Conservation (phyloP, 2,888 invertebrate genomes). For the Monochamus alternatus region DNA sequence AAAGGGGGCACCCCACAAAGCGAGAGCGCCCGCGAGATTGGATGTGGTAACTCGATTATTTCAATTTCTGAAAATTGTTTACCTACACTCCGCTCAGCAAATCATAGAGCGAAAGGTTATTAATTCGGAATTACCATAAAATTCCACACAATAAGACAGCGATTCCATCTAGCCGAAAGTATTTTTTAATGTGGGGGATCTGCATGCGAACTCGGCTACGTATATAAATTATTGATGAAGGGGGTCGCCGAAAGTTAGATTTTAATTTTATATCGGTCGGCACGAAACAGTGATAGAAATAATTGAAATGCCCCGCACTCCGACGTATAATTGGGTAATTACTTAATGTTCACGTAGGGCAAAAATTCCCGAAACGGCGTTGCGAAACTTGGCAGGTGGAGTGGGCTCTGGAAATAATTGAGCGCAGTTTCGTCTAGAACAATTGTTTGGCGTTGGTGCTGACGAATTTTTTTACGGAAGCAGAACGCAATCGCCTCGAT, state of each 20-base stretch:
- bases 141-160: slow-evolving; percentile 21
- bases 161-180: slow-evolving; percentile 19
- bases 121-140: slow-evolving; percentile 41
- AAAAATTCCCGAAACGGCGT: slow-evolving; percentile 29
- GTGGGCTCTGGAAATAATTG: slow-evolving; percentile 4
- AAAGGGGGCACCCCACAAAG: slow-evolving; percentile 22
- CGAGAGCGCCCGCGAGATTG: slow-evolving; percentile 26
- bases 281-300: slow-evolving; percentile 38
- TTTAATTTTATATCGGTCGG: slow-evolving; percentile 7
- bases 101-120: slow-evolving; percentile 33
- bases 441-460: background rate
- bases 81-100: slow-evolving; percentile 38
- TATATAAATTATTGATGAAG: slow-evolving; percentile 24
- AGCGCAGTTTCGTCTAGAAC: background rate
- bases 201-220: slow-evolving; percentile 6
- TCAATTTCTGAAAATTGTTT: slow-evolving; percentile 47
- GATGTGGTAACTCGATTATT: slow-evolving; percentile 44
- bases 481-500: background rate
- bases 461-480: background rate
- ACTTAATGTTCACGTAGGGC: slow-evolving; percentile 36
- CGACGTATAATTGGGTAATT: slow-evolving; percentile 28
- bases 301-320: slow-evolving; percentile 30
- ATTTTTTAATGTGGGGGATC: slow-evolving; percentile 28
- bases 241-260: slow-evolving; percentile 24
- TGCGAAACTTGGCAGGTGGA: slow-evolving; percentile 13